phyloP scores from a whole-genome alignment of 2,113 vertebrate genomes.

The Chelonoidis abingdonii region DNA sequence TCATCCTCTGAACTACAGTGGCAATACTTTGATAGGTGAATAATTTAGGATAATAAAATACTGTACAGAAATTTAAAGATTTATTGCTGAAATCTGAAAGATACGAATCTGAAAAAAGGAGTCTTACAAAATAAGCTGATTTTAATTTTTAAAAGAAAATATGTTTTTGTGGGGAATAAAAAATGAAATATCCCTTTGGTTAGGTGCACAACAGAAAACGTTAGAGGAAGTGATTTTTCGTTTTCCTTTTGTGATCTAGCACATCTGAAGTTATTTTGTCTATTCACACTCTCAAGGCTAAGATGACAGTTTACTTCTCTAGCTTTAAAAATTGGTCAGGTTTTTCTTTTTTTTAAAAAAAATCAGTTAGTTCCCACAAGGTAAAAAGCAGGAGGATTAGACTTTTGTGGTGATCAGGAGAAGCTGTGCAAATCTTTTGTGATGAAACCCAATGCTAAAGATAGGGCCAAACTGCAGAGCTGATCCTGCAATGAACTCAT shows the following conservation, averaged over 20 bases:
- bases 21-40: not conserved
- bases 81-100: conserved; percentile 17
- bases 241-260: conserved; percentile 71
- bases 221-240: conserved; percentile 54
- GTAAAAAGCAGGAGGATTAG: conserved; percentile 59
- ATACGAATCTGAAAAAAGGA: conserved; percentile 55
- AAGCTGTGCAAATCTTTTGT: conserved; percentile 38
- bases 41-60: not conserved
- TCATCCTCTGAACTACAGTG: not conserved
- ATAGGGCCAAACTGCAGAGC: not conserved
- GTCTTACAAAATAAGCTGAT: conserved; percentile 24
- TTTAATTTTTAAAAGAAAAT: conserved; percentile 10
- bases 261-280: conserved; percentile 66
- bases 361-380: conserved; percentile 55
- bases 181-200: conserved; percentile 54
- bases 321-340: conserved; percentile 62
- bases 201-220: conserved; percentile 39
- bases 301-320: conserved; percentile 63
- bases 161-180: not conserved
- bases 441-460: conserved; percentile 10
- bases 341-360: conserved; percentile 40
- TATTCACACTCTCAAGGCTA: conserved; percentile 71
- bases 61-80: not conserved
- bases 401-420: conserved; percentile 47
- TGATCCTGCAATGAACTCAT: not conserved